Evolutionary conservation across 2,113 vertebrate species (phyloP).

Genomic region (Bufo gargarizans): DNA sequence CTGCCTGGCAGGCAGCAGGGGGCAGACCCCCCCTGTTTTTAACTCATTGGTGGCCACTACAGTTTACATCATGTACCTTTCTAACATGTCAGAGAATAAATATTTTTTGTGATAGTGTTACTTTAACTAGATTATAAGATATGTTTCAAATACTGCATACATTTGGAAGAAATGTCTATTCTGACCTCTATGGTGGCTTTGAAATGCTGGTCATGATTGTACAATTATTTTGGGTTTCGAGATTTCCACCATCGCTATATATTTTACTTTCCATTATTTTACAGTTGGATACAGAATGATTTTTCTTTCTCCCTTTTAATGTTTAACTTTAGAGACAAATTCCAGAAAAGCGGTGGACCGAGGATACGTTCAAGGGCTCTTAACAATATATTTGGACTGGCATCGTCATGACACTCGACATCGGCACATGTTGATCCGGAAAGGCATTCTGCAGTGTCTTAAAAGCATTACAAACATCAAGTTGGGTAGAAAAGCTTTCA

Average conservation of each 20-base stretch:
- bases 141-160: too few species aligned
- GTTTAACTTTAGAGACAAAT: slow-evolving; percentile 84
- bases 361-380: slow-evolving; percentile 83
- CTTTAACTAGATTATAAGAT: too few species aligned
- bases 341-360: slow-evolving; percentile 89
- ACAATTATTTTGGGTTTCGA: neutral
- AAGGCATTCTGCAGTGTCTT: slow-evolving; percentile 91
- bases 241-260: neutral
- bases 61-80: too few species aligned
- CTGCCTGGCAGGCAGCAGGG: too few species aligned
- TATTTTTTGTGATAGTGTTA: too few species aligned
- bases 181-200: too few species aligned
- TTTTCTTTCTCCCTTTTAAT: neutral
- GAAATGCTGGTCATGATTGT: neutral
- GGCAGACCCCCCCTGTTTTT: too few species aligned
- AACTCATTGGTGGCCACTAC: too few species aligned
- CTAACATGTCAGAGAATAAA: too few species aligned
- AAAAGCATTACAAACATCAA: slow-evolving; percentile 93
- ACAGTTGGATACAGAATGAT: neutral
- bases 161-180: too few species aligned
- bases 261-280: neutral
- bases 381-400: slow-evolving; percentile 92
- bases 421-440: slow-evolving; percentile 90
- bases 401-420: slow-evolving; percentile 92
- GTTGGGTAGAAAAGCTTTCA: slow-evolving; percentile 90